phyloP scores from a whole-genome alignment of 92 coral and sea anemone genomes.

The Paramuricea clavata region DNA sequence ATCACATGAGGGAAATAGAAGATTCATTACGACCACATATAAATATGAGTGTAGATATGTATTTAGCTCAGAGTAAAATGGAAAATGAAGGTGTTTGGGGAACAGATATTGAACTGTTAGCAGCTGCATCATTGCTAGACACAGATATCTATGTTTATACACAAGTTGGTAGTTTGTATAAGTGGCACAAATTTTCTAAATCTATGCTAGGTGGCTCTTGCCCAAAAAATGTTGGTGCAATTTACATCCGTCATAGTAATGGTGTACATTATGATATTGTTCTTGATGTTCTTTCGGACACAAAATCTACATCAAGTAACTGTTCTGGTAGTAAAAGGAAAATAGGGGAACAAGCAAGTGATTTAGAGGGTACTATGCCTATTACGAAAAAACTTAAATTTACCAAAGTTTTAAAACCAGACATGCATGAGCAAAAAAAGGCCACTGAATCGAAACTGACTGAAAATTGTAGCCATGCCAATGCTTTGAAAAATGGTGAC shows the following conservation, averaged over 20 bases:
- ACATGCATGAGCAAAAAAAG: conserved; percentile 50
- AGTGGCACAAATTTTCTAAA: conserved; percentile 57
- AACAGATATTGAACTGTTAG: conserved; percentile 74
- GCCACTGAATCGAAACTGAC: conserved; percentile 7
- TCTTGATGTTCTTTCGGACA: conserved; percentile 58
- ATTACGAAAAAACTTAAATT: conserved; percentile 53
- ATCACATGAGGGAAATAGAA: conserved; percentile 64
- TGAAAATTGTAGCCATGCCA: conserved; percentile 55
- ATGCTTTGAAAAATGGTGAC: conserved; percentile 3
- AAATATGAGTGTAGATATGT: conserved; percentile 33
- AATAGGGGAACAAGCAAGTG: conserved; percentile 9
- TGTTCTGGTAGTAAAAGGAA: conserved; percentile 9
- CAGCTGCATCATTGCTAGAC: conserved; percentile 61
- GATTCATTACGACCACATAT: conserved; percentile 43
- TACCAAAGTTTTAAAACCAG: conserved; percentile 43
- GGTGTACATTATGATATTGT: conserved; percentile 79
- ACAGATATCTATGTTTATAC: conserved; percentile 72
- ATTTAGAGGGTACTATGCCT: neutral
- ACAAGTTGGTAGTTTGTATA: conserved; percentile 37
- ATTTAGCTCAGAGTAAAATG: conserved; percentile 67
- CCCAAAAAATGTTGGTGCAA: conserved; percentile 43
- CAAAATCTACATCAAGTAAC: conserved; percentile 8
- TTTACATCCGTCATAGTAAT: conserved; percentile 65
- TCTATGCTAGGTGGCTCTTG: conserved; percentile 54
- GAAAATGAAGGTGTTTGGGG: conserved; percentile 71